These are phyloP conservation scores for Potamarius usumacintae DNA, from an alignment of 2,113 vertebrate genomes.

Conservation along the genomic window DNA sequence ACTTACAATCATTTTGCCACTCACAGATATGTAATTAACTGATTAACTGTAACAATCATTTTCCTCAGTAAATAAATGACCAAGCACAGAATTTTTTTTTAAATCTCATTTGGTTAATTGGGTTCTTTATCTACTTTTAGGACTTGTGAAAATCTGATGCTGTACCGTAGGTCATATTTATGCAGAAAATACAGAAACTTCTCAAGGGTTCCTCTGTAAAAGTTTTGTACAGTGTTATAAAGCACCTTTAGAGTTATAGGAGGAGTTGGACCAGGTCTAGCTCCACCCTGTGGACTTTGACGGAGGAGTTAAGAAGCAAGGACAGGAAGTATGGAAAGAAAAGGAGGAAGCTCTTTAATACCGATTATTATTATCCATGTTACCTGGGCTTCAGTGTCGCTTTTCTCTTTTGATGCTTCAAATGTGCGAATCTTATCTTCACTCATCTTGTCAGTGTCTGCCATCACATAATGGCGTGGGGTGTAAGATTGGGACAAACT, in stretches of 20 bases:
- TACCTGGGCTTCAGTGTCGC: slow-evolving; percentile 69
- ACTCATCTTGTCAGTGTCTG: slow-evolving; percentile 89
- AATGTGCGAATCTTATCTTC: slow-evolving; percentile 83
- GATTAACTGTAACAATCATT: too few relatives aligned
- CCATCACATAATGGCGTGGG: slow-evolving; percentile 86
- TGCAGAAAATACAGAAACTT: too few relatives aligned
- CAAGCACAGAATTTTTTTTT: too few relatives aligned
- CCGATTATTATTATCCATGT: neutral
- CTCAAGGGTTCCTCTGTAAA: neutral
- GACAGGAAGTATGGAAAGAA: neutral
- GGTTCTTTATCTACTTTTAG: too few relatives aligned
- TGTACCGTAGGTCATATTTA: too few relatives aligned
- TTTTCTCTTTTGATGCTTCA: slow-evolving; percentile 71
- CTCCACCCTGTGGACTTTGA: neutral
- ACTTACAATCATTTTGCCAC: too few relatives aligned
- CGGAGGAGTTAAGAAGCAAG: neutral
- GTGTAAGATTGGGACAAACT: slow-evolving; percentile 77
- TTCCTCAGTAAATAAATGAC: too few relatives aligned
- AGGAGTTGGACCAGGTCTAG: neutral
- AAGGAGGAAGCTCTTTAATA: neutral
- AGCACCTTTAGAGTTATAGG: neutral
- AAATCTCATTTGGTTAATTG: too few relatives aligned
- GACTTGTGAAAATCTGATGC: too few relatives aligned
- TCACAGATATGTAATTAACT: too few relatives aligned
- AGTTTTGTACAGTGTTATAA: neutral